Base-by-base conservation (phyloP, 2,888 invertebrate species). In the Panorpa germanica region DNA sequence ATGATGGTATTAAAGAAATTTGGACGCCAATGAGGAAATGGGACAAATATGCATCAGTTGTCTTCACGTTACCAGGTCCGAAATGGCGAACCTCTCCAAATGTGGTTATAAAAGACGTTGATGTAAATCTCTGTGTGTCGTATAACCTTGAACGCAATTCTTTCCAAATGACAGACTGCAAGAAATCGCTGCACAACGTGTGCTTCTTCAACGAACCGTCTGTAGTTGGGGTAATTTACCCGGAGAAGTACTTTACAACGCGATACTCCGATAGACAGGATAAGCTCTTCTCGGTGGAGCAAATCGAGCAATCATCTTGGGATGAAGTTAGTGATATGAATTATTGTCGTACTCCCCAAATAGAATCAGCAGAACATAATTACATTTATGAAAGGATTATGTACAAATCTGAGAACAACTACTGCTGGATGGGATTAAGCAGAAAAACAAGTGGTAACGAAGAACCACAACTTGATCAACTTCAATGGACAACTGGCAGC, bases 11-110 rank as follows among this genome's bases (percentile, higher is more conserved):
- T 5, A 34, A 14, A 2, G 34, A 40, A 15, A 49, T 63, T 32
- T 67, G 67, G 65, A 39, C 66, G 31, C 65, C 65, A 10, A 54
- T 57, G 3, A 48, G 48, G 25, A 50, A 63, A 21, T 39, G 43
- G n/a, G 52, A 51, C 28, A 36, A 46, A 19, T 60, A 55, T 36
- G 50, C 53, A 34, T 60, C 61, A 12, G 40, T 60, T 10, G 47
- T 53, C 5, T 60, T 62, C 57, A 44, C 47, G 12, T 52, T 61
- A 32, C 62, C 64, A 2, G 66, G 65, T 4, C 35, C 43, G 29
- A 36, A 37, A 11, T 53, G 48, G 48, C 47, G 47, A 15, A 38
- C 45, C 28, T 21, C 39, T n/a, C 35, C 48, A 7, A 29, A 41
- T 18, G 30, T 39, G 14, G 35, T 34, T 8, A 40, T 42, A n/a